Evolutionary conservation across 1,140 invertebrate genomes (phyloP).

Genomic region (Dysdera silvatica): DNA sequence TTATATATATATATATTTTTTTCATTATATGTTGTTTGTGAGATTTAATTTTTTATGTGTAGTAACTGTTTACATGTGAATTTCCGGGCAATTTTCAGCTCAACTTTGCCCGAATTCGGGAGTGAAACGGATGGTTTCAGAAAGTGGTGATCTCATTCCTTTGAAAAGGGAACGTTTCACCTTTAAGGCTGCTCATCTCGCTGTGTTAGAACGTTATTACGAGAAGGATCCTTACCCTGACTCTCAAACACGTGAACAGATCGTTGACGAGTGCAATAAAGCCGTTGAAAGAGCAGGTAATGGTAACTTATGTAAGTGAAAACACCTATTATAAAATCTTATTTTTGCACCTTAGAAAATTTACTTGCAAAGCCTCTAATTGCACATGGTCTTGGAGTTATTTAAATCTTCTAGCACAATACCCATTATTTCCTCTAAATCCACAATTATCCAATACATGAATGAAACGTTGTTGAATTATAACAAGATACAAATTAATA

Average conservation of each 20-base stretch:
- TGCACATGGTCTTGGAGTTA: too few relatives aligned
- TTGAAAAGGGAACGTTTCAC: conserved; percentile 44
- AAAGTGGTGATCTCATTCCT: conserved; percentile 37
- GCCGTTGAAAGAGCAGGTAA: conserved; percentile 34
- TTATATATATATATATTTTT: too few relatives aligned
- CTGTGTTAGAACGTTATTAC: conserved; percentile 43
- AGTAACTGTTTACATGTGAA: too few relatives aligned
- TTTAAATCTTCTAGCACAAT: too few relatives aligned
- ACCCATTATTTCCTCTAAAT: too few relatives aligned
- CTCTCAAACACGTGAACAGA: conserved; percentile 41
- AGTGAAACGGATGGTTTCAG: conserved; percentile 35
- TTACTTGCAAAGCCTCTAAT: too few relatives aligned
- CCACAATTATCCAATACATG: too few relatives aligned
- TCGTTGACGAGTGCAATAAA: conserved; percentile 43
- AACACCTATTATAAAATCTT: conserved; percentile 32
- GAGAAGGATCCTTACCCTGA: conserved; percentile 44
- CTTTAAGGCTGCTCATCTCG: conserved; percentile 45
- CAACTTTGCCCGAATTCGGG: conserved; percentile 35
- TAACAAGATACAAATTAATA: too few relatives aligned
- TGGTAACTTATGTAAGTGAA: conserved; percentile 40
- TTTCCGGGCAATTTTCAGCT: too few relatives aligned
- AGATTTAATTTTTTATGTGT: too few relatives aligned
- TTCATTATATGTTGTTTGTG: too few relatives aligned
- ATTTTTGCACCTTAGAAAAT: not conserved
- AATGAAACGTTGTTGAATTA: too few relatives aligned